phyloP scores from a whole-genome alignment of 2,888 invertebrate species.

The Vannuccia rotundouncinata region DNA sequence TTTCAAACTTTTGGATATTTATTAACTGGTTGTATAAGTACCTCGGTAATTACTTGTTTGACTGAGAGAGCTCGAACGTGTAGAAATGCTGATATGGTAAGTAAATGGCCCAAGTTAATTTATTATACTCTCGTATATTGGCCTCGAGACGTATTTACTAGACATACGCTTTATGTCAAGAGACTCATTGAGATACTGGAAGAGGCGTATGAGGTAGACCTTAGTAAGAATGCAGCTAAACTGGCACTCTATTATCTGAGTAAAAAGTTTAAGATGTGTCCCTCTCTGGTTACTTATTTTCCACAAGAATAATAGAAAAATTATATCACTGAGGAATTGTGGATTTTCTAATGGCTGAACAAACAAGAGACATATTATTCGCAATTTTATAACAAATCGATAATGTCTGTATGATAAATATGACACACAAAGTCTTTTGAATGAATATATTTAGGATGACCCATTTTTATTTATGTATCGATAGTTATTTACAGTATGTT shows the following conservation, averaged over 20 bases:
- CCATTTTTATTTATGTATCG: too few species aligned
- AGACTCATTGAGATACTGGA: not conserved
- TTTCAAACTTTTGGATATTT: not conserved
- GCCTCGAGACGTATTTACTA: not conserved
- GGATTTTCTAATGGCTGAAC: too few species aligned
- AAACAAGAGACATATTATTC: too few species aligned
- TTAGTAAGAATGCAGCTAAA: not conserved
- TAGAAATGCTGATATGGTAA: not conserved
- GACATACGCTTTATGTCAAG: not conserved
- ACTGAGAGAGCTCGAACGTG: not conserved
- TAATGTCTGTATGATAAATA: too few species aligned
- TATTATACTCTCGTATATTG: not conserved
- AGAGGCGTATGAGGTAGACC: not conserved
- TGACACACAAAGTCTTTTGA: too few species aligned
- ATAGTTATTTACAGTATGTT: too few species aligned
- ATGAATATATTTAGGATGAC: too few species aligned
- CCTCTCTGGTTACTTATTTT: not conserved
- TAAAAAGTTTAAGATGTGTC: not conserved
- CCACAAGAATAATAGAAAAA: too few species aligned
- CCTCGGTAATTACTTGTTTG: not conserved
- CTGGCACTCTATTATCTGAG: not conserved
- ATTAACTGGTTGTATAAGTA: not conserved
- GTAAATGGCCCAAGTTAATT: not conserved
- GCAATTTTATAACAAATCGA: too few species aligned
- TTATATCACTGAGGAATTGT: too few species aligned